Conservation (phyloP, 2,797 vertebrate species). For the Rhinogobio ventralis region DNA sequence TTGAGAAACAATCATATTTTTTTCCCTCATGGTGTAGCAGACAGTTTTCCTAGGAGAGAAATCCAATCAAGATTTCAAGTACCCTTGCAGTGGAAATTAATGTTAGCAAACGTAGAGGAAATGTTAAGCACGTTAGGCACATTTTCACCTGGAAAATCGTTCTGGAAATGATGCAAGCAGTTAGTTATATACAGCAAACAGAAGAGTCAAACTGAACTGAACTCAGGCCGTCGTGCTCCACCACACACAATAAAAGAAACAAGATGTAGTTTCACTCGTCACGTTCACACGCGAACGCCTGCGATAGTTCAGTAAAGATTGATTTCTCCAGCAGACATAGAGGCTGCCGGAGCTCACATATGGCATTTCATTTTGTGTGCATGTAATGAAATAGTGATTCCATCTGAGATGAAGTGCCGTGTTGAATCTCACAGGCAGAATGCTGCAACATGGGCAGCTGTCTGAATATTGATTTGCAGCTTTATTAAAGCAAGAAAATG, state of each 20-base stretch:
- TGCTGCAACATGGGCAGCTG: neutral
- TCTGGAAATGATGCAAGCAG: constrained; percentile 62
- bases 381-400: constrained; percentile 74
- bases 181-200: constrained; percentile 15
- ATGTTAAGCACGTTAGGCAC: constrained; percentile 60
- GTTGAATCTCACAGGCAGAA: constrained; percentile 38
- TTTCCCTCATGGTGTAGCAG: neutral
- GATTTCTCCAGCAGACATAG: constrained; percentile 60
- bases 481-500: neutral
- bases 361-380: constrained; percentile 71
- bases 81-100: constrained; percentile 59
- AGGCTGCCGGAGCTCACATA: constrained; percentile 57
- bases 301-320: constrained; percentile 32
- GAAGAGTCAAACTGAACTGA: constrained; percentile 18
- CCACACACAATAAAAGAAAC: constrained; percentile 30
- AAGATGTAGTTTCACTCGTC: constrained; percentile 21
- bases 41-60: constrained; percentile 57
- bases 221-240: constrained; percentile 25
- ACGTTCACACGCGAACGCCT: constrained; percentile 11
- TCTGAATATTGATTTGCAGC: constrained; percentile 13
- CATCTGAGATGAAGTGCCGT: constrained; percentile 53
- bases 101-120: constrained; percentile 54
- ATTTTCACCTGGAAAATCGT: constrained; percentile 61
- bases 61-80: constrained; percentile 58
- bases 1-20: neutral